Evolutionary conservation across 2,888 invertebrate species (phyloP), one percentile per base, ranked within the genome.

Genomic region (Bembecia ichneumoniformis): DNA sequence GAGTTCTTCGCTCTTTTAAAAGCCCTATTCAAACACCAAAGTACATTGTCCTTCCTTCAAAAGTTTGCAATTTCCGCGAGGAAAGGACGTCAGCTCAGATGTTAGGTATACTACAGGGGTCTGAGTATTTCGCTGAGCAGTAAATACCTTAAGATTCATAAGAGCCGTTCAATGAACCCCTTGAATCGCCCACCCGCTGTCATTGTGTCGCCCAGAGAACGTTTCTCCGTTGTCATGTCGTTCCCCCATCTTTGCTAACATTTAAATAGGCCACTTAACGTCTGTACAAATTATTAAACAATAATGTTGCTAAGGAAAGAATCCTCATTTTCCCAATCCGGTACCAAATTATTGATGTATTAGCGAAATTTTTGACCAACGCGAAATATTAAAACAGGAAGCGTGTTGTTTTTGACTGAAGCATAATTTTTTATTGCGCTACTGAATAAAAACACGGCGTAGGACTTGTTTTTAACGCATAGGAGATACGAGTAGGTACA

Each of bases 151-250:
- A 66, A 72, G 74, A 81, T 76, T 74, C 70, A 79, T 77, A 81
- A 80, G 77, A 58, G 71, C 28, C 73, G 86, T 80, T 74, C 83
- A 82, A 72, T 80, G 82, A 84, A 82, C 86, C 68, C 74, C 59
- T 58, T 68, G 61, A 62, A 61, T 66, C 77, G 76, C 81, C 81
- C 77, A 82, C 84, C 77, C 74, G 55, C 54, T 60, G 77, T 74
- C 76, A 77, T 80, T 78, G 75, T 79, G 71, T 69, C 71, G 66
- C 66, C 66, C 62, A 63, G 61, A 69, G 66, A 69, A 63, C 70
- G 68, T 69, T 57, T 52, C 60, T 64, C n/a, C 71, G 78, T 81
- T 81, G 74, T 80, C 74, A 71, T 66, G 76, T 77, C 67, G 74
- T 72, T 28, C 28, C 28, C 28, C 9, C 28, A 28, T 28, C 28